Base-by-base conservation (phyloP, 2,113 vertebrate genomes). In the Dicentrarchus labrax region DNA sequence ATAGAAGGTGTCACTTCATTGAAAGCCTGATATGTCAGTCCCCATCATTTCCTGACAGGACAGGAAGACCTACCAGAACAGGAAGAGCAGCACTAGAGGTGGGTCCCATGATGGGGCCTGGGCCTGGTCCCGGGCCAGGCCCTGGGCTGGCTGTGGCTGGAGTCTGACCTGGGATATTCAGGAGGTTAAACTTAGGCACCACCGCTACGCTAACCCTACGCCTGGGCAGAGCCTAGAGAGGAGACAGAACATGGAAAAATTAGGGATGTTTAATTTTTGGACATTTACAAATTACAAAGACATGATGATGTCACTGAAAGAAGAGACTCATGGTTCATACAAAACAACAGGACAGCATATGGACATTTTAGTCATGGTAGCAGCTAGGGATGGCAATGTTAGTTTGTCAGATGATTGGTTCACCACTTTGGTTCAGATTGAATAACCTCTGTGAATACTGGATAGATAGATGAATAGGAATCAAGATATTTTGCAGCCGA, bases 141-240 rank as follows among this genome's bases (percentile, higher is more conserved):
- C 95, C 94, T 0, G 95, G 75, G 87, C 94, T 80, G 1, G 83
- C 81, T 56, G 93, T 87, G 78, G 83, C 84, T 68, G 97, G 91
- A 67, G 95, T 93, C 84, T 98, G 98, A 85, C 97, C 96, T 6
- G 97, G 97, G 82, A 99, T 95, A 75, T 96, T 98, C 84, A 99
- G 94, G 74, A 97, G 96, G 92, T 98, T 99, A 93, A 99, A 99
- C 90, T 99, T 99, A 6, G 98, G 98, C 83, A 99, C 98, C 76
- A 99, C 98, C 0, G 98, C 98, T 59, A 99, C 98, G 51, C 98
- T 99, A 93, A 99, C 98, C 91, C 98, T 97, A 16, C 98, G 96
- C 47, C 98, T 96, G 75, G 98, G 98, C 95, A 99, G 93, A 74
- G 97, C 97, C 98, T 99, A 61, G 51, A 56, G 86, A 39, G 87